Conservation (phyloP, 2,888 invertebrate genomes). For the Stenotaenia linearis region DNA sequence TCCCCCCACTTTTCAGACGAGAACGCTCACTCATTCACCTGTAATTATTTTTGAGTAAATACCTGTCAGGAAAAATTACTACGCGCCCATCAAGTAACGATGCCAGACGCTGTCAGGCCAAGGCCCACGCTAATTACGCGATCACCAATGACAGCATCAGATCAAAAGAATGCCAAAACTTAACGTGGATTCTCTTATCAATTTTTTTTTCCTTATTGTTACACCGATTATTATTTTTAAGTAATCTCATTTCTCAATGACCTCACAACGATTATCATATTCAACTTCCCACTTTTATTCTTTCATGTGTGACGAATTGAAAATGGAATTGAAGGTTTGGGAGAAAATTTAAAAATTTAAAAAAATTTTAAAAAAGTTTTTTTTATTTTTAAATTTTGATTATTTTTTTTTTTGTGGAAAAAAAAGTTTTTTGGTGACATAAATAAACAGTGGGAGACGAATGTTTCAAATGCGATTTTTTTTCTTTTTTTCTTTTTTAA, state of each 20-base stretch:
- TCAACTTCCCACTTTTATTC: neutral
- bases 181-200: neutral
- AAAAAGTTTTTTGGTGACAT: neutral
- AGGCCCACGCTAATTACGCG: constrained; percentile 15
- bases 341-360: neutral
- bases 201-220: neutral
- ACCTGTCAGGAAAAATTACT: constrained; percentile 28
- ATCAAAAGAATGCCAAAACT: constrained; percentile 2
- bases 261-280: neutral
- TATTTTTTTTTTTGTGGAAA: too few relatives aligned
- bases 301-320: neutral
- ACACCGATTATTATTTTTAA: neutral
- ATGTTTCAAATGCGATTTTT: neutral
- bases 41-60: constrained; percentile 28
- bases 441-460: neutral
- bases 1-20: neutral
- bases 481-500: neutral
- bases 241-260: neutral
- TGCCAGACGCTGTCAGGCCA: constrained; percentile 14
- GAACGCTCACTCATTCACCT: constrained; percentile 21
- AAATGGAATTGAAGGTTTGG: neutral
- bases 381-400: too few relatives aligned
- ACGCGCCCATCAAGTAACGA: constrained; percentile 19
- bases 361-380: neutral
- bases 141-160: constrained; percentile 12